A percentile compares a stretch with the other conserved stretches of the same genome.
phyloP scores from a whole-genome alignment of 2,113 vertebrate genomes.

The Microtus pennsylvanicus region DNA sequence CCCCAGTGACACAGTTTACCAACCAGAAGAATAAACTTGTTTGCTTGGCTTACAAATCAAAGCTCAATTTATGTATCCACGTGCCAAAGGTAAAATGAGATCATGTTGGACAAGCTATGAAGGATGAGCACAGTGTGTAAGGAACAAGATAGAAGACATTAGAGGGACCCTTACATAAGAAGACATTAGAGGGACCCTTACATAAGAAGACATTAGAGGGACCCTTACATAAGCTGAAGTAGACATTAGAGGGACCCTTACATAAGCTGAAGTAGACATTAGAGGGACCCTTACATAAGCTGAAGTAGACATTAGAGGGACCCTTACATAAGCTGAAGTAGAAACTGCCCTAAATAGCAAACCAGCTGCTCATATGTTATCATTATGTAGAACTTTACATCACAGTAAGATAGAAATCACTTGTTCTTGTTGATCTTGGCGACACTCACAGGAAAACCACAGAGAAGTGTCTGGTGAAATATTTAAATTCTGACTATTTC shows the following conservation, averaged over 20 bases:
- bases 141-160: too few species aligned
- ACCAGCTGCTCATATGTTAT: background rate
- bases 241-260: too few species aligned
- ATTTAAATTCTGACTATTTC: background rate
- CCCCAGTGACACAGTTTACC: too few species aligned
- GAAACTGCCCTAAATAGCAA: background rate
- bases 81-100: background rate
- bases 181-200: too few species aligned
- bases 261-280: background rate
- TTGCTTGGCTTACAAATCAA: background rate
- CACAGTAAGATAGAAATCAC: background rate
- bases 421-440: background rate
- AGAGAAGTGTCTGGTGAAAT: background rate
- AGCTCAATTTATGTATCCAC: background rate
- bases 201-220: too few species aligned
- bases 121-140: too few species aligned
- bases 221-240: background rate
- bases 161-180: background rate
- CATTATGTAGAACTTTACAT: background rate
- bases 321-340: background rate
- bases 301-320: too few species aligned
- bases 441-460: background rate
- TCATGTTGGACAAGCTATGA: too few species aligned
- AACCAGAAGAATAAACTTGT: background rate
- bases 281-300: too few species aligned